Evolutionary conservation across 2,888 invertebrate species (phyloP).

Genomic region (Leptinotarsa haldemani): DNA sequence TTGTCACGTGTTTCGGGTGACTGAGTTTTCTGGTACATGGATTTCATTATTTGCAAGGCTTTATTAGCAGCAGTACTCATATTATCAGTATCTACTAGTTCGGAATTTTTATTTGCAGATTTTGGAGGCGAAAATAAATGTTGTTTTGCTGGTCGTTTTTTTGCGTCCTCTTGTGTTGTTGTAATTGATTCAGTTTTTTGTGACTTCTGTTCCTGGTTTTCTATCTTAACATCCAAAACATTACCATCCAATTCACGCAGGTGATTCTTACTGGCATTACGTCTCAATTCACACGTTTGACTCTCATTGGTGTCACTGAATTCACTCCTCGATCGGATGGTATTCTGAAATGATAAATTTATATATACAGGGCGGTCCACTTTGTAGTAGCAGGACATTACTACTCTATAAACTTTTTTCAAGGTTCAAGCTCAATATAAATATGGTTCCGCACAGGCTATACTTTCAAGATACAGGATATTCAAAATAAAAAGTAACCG

Average conservation of each 20-base stretch:
- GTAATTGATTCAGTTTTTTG: conserved; percentile 9
- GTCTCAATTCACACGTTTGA: conserved; percentile 15
- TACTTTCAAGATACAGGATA: not conserved
- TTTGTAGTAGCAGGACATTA: not conserved
- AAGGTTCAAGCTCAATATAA: not conserved
- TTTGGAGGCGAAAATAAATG: conserved; percentile 7
- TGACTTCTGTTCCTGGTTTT: conserved; percentile 18
- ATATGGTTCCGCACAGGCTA: not conserved
- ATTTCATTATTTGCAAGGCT: no score
- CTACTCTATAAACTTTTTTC: not conserved
- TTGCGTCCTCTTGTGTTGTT: conserved; percentile 14
- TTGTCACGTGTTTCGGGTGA: no score
- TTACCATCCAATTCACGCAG: conserved; percentile 17
- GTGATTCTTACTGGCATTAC: conserved; percentile 11
- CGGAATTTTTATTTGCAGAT: no score
- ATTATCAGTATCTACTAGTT: no score
- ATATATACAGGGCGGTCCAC: not conserved
- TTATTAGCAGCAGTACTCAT: no score
- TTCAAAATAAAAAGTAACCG: not conserved
- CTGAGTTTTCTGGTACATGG: no score
- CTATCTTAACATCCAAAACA: conserved; percentile 13
- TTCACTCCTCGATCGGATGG: not conserved
- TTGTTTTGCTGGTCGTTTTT: conserved; percentile 8
- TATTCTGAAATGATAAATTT: conserved; percentile 3
- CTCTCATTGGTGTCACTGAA: not conserved